Evolutionary conservation across 2,888 invertebrate species (phyloP), one percentile per base, ranked within the genome.

Genomic region (Hydroisotoma schaefferi): DNA sequence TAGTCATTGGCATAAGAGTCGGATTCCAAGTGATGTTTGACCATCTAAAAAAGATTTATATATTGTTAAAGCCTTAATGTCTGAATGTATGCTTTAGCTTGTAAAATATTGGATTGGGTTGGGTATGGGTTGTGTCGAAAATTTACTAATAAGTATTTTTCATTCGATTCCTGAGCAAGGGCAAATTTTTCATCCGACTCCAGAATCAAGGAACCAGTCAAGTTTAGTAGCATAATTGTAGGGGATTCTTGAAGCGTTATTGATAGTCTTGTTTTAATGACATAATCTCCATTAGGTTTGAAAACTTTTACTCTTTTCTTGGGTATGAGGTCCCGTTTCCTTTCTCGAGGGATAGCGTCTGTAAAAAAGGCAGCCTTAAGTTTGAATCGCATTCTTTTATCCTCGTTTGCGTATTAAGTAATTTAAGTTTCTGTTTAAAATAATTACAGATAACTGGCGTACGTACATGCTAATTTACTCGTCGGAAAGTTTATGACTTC

Each of bases 1-100:
- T 55, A 64, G 44, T 64, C 64, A 23, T 57, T 59, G 2, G 69
- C 67, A 25, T 65, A 70, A 1, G 65, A 61, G 10, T 70, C 69
- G 1, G 70, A 66, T 8, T 69, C 69, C 18, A 55, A 29, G 57
- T 72, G 72, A 37, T 65, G 68, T 48, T 69, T 63, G 3, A 69
- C 52, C 62, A 68, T 66, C 67, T 71, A 55, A 12, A 28, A 15
- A 33, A n/a, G n/a, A n/a, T 40, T 33, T 5, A 40, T 40, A 18
- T 40, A 40, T 40, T 20, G 22, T 4, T 12, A 15, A 20, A 20
- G 2, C 22, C 18, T 38, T 8, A n/a, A 12, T 37, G 6, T 33
- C 25, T 5, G n/a, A 10, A 48, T 10, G 10, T 43, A 28, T 20
- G 8, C n/a, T 8, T 28, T 29, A 51, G 6, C n/a, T 51, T 8